These are phyloP conservation scores for Volucella zonaria DNA, from an alignment of 2,888 invertebrate genomes.

Conservation along the genomic window DNA sequence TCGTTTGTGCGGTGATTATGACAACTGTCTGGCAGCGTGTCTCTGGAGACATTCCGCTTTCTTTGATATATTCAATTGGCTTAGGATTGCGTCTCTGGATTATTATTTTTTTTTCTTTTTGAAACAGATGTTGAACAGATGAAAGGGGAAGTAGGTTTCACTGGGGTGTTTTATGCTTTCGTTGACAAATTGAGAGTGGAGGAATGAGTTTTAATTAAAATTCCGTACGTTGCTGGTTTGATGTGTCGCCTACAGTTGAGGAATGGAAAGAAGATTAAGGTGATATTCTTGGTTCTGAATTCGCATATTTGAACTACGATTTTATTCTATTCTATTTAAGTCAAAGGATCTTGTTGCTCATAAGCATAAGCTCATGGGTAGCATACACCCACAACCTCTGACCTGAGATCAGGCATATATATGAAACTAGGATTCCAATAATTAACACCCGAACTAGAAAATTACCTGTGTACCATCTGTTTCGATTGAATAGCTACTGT, in stretches of 20 bases:
- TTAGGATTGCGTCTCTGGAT: slow-evolving; percentile 34
- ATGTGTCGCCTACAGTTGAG: slow-evolving; percentile 13
- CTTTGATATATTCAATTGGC: slow-evolving; percentile 55
- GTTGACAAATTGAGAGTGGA: slow-evolving; percentile 64
- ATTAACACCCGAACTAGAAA: no score
- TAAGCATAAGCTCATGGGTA: no score
- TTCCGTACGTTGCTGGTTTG: slow-evolving; percentile 54
- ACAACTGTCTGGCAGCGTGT: slow-evolving; percentile 62
- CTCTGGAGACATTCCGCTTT: slow-evolving; percentile 41
- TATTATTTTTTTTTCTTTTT: neutral
- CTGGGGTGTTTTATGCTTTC: slow-evolving; percentile 52
- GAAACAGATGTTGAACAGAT: slow-evolving; percentile 64
- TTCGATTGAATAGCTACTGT: no score
- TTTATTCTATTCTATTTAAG: no score
- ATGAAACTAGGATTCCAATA: no score
- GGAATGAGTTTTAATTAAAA: slow-evolving; percentile 68
- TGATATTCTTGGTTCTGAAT: no score
- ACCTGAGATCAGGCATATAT: no score
- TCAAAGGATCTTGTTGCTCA: no score
- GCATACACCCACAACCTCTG: no score
- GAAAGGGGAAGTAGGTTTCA: slow-evolving; percentile 48
- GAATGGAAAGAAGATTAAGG: neutral
- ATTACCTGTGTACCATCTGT: no score
- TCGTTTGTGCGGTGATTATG: slow-evolving; percentile 60
- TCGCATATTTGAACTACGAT: no score